Percentiles rank a stretch among this genome's conserved stretches.
phyloP scores from a whole-genome alignment of 2,797 vertebrate species.

The Phoxinus dragarum region DNA sequence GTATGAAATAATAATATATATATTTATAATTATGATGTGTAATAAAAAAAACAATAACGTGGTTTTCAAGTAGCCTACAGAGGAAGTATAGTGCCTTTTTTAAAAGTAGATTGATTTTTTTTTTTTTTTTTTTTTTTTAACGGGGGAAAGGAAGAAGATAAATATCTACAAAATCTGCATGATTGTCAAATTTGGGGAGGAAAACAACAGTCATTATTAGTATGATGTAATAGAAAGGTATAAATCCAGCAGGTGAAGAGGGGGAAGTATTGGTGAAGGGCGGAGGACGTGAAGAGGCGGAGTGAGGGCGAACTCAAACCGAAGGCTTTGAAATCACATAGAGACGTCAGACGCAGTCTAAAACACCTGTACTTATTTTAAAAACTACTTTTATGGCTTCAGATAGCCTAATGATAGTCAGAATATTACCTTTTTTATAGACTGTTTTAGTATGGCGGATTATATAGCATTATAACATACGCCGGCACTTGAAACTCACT shows the following conservation, averaged over 20 bases:
- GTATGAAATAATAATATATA: neutral
- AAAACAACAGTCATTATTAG: neutral
- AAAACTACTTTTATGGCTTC: neutral
- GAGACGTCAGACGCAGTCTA: neutral
- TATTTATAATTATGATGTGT: neutral
- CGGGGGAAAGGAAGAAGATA: neutral
- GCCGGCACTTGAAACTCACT: neutral
- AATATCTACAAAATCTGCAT: neutral
- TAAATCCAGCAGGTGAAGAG: neutral
- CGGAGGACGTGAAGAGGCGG: conserved; percentile 17
- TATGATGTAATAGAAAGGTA: neutral
- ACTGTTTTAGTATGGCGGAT: neutral
- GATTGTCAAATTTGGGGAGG: neutral
- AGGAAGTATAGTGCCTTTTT: neutral
- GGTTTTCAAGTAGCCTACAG: neutral
- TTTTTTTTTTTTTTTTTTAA: neutral
- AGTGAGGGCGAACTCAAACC: neutral
- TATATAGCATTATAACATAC: neutral
- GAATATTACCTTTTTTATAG: neutral
- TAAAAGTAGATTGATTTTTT: neutral
- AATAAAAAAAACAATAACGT: neutral
- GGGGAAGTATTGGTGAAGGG: neutral
- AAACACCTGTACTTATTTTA: neutral
- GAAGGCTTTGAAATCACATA: neutral
- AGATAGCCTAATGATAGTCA: neutral